Percentiles rank a stretch among this genome's conserved stretches.
Conservation (phyloP, 2,797 vertebrate genomes). For the Aplochiton taeniatus region DNA sequence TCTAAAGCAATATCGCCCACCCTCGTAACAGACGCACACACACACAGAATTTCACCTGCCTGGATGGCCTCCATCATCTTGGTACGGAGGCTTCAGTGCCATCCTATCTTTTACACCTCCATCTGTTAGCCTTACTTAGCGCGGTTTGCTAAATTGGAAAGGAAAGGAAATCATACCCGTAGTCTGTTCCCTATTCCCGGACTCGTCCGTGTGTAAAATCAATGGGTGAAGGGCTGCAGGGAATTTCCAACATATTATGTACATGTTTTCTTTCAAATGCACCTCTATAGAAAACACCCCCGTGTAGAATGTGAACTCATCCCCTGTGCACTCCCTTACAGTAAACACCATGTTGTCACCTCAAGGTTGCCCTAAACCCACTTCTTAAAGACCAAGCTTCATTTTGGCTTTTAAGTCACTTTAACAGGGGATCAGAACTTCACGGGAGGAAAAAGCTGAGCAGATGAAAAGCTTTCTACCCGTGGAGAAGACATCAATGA, state of each 20-base stretch:
- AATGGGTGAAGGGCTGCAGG: too few relatives aligned
- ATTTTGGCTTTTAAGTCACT: slow-evolving; percentile 3
- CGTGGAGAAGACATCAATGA: slow-evolving; percentile 24
- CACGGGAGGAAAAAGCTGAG: slow-evolving; percentile 3
- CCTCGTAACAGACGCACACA: too few relatives aligned
- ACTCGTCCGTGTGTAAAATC: too few relatives aligned
- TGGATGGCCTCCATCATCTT: background rate
- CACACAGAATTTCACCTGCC: slow-evolving; percentile 11
- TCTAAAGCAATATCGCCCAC: background rate
- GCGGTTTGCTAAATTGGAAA: background rate
- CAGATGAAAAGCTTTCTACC: slow-evolving; percentile 41
- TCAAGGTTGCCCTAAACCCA: background rate
- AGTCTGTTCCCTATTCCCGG: too few relatives aligned
- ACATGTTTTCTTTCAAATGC: too few relatives aligned
- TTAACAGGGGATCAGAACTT: slow-evolving; percentile 3
- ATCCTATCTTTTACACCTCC: slow-evolving; percentile 31
- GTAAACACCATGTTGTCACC: background rate
- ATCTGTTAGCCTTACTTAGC: slow-evolving; percentile 28
- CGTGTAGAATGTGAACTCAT: too few relatives aligned
- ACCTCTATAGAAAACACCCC: too few relatives aligned
- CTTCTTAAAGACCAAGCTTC: background rate
- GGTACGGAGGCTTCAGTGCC: slow-evolving; percentile 17
- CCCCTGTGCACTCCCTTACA: too few relatives aligned
- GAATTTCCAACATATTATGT: too few relatives aligned
- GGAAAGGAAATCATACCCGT: too few relatives aligned